Evolutionary conservation across 64 coral and sea anemone genomes (phyloP).

Genomic region (Hydrozoanthus tunicans): DNA sequence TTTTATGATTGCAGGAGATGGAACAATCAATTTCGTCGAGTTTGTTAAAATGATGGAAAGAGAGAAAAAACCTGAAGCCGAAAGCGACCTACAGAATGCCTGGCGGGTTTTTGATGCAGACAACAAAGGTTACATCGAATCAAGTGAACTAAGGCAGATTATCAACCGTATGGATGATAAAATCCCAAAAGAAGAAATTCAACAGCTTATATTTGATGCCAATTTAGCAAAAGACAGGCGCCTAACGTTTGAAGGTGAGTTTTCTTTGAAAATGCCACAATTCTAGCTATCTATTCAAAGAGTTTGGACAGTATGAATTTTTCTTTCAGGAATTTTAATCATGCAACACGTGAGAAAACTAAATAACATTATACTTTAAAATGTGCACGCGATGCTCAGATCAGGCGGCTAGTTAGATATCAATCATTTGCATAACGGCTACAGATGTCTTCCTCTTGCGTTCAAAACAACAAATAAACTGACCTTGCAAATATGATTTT

Average conservation of each 20-base stretch:
- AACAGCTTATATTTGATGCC: constrained; percentile 72
- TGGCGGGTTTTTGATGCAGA: constrained; percentile 90
- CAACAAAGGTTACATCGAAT: constrained; percentile 87
- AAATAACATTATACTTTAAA: background rate
- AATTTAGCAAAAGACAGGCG: constrained; percentile 72
- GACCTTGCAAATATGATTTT: too few relatives aligned
- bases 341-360: background rate
- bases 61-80: constrained; percentile 73
- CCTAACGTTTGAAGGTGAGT: constrained; percentile 78
- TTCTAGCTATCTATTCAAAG: background rate
- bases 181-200: constrained; percentile 71
- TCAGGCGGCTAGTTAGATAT: too few relatives aligned
- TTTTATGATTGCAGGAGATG: constrained; percentile 59
- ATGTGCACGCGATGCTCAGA: background rate
- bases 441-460: too few relatives aligned
- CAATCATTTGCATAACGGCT: too few relatives aligned
- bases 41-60: constrained; percentile 93
- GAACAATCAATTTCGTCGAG: constrained; percentile 78
- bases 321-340: constrained; percentile 43
- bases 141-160: constrained; percentile 77
- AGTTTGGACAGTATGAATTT: background rate
- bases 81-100: constrained; percentile 69
- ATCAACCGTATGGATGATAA: constrained; percentile 74
- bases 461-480: too few relatives aligned
- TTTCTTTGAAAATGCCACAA: background rate